Base-by-base conservation (phyloP, 1,140 invertebrate genomes). In the Megathymus violae region DNA sequence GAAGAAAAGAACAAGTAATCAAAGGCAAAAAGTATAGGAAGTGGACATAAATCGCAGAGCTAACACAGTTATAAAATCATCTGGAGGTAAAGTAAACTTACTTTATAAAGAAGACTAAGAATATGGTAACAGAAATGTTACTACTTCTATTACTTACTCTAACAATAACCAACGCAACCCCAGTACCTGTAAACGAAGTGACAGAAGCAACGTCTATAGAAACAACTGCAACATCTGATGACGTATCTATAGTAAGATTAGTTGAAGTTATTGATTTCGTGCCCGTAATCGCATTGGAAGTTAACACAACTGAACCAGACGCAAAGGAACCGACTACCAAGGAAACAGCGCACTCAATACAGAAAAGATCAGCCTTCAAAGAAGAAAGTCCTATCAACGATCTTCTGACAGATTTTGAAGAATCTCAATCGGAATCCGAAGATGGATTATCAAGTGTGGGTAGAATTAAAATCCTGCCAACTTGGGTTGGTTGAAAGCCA, bases 391-490 rank as follows among this genome's bases (percentile, higher is more conserved):
- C 72, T 0, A 78, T 67, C 63, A 79, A 81, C 25, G 85, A 88
- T 48, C 58, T 90, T 4, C 54, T 88, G 11, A 70, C 71, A 4
- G 68, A 81, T 27, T 69, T 75, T 7, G 86, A 89, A 46, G 78
- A 63, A 7, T 0, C 60, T 76, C 0, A 31, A 31, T 31, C 27
- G 27, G 62, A 76, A 10, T 64, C 62, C 7, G 80, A 82, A 15
- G 77, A 74, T 48, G 76, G 72, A 5, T 40, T 83, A 4, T 71
- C 67, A 1, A 74, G 73, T 54, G 38, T 88, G 6, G 83, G 88
- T 31, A 86, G 85, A 77, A 90, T 90, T 16, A 88, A 84, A 56
- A 78, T 80, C 36, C 64, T 90, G 6, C 88, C 88, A 0, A 76
- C 85, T 3, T 87, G 80, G 80, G 70, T 78, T 25, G 82, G 78